Percentiles rank a stretch among this genome's conserved stretches.
Conservation (phyloP, 1,140 invertebrate species). For the Drosophila hydei region DNA sequence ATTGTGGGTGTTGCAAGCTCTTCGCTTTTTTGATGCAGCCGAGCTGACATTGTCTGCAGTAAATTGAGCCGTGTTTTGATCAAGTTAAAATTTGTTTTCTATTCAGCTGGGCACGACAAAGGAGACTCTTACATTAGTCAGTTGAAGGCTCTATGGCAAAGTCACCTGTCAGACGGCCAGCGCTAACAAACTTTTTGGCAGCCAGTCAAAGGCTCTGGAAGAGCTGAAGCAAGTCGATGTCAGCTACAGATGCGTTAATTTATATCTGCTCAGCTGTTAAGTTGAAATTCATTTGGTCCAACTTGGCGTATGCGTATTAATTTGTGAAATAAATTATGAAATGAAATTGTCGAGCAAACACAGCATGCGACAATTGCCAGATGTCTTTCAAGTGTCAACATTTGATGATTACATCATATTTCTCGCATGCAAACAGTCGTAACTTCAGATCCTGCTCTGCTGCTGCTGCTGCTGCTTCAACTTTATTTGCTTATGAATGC, state of each 20-base stretch:
- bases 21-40: background rate
- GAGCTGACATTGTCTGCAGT: background rate
- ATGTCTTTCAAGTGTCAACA: slow-evolving; percentile 43
- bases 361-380: slow-evolving; percentile 17
- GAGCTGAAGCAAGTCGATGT: slow-evolving; percentile 6
- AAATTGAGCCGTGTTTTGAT: slow-evolving; percentile 3
- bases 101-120: background rate
- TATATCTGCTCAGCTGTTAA: slow-evolving; percentile 44
- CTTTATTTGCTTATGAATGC: slow-evolving; percentile 50
- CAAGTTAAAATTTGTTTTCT: background rate
- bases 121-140: slow-evolving; percentile 20
- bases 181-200: slow-evolving; percentile 5
- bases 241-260: slow-evolving; percentile 61
- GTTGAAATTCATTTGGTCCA: slow-evolving; percentile 27
- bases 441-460: background rate
- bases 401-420: slow-evolving; percentile 14
- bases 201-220: slow-evolving; percentile 7
- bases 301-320: slow-evolving; percentile 54
- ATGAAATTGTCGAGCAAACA: slow-evolving; percentile 36
- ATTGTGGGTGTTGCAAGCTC: slow-evolving; percentile 26
- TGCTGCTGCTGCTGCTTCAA: background rate
- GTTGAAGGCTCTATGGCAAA: background rate
- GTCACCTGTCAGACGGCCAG: slow-evolving; percentile 28
- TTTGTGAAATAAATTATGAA: slow-evolving; percentile 57
- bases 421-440: slow-evolving; percentile 10